A percentile compares a stretch with the other conserved stretches of the same genome.
Conservation (phyloP, 2,888 invertebrate species). For the Antitype chi region DNA sequence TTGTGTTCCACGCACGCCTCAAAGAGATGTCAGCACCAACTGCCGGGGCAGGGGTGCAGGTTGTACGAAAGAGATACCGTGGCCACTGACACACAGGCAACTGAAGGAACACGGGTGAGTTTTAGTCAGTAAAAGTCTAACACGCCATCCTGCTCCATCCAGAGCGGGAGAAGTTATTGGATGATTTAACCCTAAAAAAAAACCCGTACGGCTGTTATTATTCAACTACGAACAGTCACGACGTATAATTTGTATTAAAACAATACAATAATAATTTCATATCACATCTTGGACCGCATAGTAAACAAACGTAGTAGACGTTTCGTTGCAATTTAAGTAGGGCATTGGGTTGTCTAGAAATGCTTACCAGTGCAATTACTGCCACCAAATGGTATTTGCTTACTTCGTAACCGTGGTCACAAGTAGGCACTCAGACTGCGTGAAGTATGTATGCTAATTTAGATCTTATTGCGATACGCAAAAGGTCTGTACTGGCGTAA, state of each 20-base stretch:
- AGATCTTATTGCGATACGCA: conserved; percentile 45
- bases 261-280: conserved; percentile 44
- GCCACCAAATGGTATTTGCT: conserved; percentile 74
- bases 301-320: conserved; percentile 45
- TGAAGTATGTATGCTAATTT: conserved; percentile 57
- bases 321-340: conserved; percentile 70
- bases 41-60: no score
- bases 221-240: no score
- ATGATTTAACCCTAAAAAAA: no score
- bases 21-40: no score
- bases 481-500: conserved; percentile 39
- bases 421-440: conserved; percentile 57
- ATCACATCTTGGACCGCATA: conserved; percentile 33
- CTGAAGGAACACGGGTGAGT: no score
- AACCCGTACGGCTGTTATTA: no score
- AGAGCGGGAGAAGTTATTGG: no score
- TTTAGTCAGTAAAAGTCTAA: no score
- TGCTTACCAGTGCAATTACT: conserved; percentile 71
- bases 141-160: no score
- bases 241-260: background rate
- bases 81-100: no score
- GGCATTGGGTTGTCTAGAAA: conserved; percentile 79
- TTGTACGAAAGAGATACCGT: no score
- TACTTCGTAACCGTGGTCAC: conserved; percentile 75
- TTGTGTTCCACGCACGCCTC: no score